phyloP scores from a whole-genome alignment of 2,113 vertebrate genomes.

The Aramus guarauna region DNA sequence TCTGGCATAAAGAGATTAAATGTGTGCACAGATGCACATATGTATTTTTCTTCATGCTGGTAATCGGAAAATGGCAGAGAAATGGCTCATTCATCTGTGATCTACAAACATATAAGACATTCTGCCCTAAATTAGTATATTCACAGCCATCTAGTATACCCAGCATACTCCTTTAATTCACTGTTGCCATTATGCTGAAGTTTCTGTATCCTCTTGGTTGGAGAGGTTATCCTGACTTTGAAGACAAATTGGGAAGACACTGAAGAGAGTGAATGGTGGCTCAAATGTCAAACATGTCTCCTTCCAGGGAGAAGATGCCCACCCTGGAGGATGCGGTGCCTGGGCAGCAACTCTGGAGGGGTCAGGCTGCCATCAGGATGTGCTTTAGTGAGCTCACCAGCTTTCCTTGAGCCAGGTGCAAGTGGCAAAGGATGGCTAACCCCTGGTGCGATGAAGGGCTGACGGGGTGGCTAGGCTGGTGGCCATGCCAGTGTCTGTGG shows the following conservation, averaged over 20 bases:
- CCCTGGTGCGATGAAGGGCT: background rate
- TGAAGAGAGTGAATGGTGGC: background rate
- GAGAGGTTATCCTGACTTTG: background rate
- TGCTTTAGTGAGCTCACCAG: background rate
- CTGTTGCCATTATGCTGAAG: background rate
- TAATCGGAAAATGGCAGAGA: background rate
- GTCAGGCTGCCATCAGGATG: background rate
- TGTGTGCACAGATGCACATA: background rate
- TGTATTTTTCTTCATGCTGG: background rate
- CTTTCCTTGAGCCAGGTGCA: background rate
- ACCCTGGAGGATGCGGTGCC: background rate
- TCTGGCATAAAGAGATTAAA: background rate
- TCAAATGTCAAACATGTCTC: background rate
- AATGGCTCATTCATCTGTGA: background rate
- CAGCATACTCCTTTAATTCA: background rate
- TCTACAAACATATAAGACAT: background rate
- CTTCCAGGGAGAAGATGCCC: background rate
- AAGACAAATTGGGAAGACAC: background rate
- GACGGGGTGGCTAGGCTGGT: background rate
- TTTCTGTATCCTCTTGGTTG: background rate
- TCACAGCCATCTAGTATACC: background rate
- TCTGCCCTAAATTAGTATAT: background rate
- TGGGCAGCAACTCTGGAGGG: background rate
- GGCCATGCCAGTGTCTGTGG: accelerated
- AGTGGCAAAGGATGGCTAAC: background rate